Evolutionary conservation across 1,140 invertebrate genomes (phyloP).

Genomic region (Bicyclus anynana): DNA sequence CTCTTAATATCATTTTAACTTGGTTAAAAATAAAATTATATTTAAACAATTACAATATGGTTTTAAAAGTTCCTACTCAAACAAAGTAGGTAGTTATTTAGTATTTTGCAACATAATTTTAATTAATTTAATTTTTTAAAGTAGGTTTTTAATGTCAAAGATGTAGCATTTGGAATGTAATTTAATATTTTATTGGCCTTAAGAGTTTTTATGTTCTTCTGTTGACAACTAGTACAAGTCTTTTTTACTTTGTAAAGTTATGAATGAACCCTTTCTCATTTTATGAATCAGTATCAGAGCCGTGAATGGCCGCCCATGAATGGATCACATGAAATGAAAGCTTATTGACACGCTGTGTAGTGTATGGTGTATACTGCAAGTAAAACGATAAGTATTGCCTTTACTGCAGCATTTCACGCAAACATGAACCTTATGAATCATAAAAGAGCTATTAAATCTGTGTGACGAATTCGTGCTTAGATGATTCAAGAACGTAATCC

Average conservation of each 20-base stretch:
- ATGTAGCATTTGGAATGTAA: too few species aligned
- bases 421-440: slow-evolving; percentile 6
- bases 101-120: too few species aligned
- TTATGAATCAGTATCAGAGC: slow-evolving; percentile 33
- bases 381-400: slow-evolving; percentile 16
- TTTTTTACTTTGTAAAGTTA: slow-evolving; percentile 1
- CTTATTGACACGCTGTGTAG: slow-evolving; percentile 39
- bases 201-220: not conserved
- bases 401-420: not conserved
- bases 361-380: slow-evolving; percentile 23
- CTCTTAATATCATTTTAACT: too few species aligned
- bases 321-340: slow-evolving; percentile 43
- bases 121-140: too few species aligned
- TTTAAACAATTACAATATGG: too few species aligned
- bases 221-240: not conserved
- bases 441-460: slow-evolving; percentile 11
- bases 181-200: not conserved
- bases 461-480: not conserved
- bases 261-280: slow-evolving; percentile 29
- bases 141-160: too few species aligned
- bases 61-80: too few species aligned
- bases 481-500: slow-evolving; percentile 4
- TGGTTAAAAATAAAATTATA: too few species aligned
- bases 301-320: slow-evolving; percentile 49
- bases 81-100: too few species aligned